Conservation (phyloP, 2,797 vertebrate genomes). For the Anguilla pacifica region DNA sequence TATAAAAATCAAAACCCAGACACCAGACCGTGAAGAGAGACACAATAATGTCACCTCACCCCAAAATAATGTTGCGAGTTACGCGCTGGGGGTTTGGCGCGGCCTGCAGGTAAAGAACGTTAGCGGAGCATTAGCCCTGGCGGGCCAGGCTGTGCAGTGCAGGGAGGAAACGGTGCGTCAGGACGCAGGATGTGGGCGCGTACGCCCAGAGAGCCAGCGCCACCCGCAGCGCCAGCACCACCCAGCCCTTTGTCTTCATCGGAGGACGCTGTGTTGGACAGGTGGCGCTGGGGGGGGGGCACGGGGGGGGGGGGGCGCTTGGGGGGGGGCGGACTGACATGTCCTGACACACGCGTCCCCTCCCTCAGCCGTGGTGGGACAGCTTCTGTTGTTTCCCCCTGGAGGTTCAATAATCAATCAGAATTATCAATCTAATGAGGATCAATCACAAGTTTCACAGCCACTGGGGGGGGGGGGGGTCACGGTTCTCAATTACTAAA, state of each 20-base stretch:
- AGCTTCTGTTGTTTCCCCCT: not conserved
- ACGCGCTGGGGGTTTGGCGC: no score
- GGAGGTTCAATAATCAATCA: constrained; percentile 65
- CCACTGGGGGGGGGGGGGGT: constrained; percentile 26
- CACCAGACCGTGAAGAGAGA: not conserved
- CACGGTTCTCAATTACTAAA: constrained; percentile 49
- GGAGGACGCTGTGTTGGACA: not conserved
- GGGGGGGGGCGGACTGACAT: not conserved
- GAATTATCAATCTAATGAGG: constrained; percentile 72
- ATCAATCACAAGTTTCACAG: constrained; percentile 53
- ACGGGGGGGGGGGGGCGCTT: not conserved
- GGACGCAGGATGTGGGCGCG: constrained; percentile 29
- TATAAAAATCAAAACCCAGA: not conserved
- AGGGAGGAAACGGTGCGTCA: constrained; percentile 61
- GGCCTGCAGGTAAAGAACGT: not conserved
- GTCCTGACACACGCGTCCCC: not conserved
- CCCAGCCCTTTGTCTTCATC: not conserved
- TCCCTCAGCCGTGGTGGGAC: not conserved
- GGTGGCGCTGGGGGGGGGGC: not conserved
- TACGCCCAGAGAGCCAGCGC: no score
- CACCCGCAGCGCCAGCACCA: not conserved
- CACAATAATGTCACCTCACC: not conserved
- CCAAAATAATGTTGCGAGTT: not conserved
- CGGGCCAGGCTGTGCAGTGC: constrained; percentile 7
- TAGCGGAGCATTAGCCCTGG: no score